These are phyloP conservation scores for Cepaea nemoralis DNA, from an alignment of 1,140 invertebrate genomes.

Conservation along the genomic window DNA sequence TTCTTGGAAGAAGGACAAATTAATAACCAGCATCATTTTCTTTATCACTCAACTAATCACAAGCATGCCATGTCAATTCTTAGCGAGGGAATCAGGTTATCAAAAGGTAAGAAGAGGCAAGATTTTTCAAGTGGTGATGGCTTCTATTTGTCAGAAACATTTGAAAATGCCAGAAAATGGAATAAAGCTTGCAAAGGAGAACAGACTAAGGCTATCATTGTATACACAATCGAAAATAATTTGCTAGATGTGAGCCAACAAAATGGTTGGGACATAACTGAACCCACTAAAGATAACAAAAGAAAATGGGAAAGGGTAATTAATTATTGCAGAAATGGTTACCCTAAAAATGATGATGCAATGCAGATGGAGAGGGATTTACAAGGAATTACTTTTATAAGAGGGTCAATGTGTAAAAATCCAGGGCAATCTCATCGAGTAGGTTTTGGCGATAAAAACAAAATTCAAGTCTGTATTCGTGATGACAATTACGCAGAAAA, in stretches of 20 bases:
- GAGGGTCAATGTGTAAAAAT: background rate
- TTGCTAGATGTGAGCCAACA: background rate
- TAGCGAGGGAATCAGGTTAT: background rate
- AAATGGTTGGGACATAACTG: background rate
- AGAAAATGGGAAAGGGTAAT: background rate
- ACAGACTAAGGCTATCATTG: background rate
- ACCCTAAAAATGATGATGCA: background rate
- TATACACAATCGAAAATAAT: background rate
- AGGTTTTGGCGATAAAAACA: background rate
- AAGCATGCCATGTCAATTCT: background rate
- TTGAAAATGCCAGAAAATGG: background rate
- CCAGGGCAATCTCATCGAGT: background rate
- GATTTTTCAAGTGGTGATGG: slow-evolving; percentile 14
- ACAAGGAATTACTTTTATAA: background rate
- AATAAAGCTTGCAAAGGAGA: background rate
- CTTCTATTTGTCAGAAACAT: background rate
- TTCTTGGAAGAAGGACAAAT: background rate
- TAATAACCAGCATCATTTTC: background rate
- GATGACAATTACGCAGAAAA: background rate
- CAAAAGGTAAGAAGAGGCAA: background rate
- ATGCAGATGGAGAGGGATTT: background rate
- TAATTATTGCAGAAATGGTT: background rate
- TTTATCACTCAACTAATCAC: background rate
- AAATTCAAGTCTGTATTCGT: slow-evolving; percentile 3
- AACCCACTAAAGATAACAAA: background rate